phyloP scores from a whole-genome alignment of 2,797 vertebrate genomes.

The Triplophysa yarkandensis region DNA sequence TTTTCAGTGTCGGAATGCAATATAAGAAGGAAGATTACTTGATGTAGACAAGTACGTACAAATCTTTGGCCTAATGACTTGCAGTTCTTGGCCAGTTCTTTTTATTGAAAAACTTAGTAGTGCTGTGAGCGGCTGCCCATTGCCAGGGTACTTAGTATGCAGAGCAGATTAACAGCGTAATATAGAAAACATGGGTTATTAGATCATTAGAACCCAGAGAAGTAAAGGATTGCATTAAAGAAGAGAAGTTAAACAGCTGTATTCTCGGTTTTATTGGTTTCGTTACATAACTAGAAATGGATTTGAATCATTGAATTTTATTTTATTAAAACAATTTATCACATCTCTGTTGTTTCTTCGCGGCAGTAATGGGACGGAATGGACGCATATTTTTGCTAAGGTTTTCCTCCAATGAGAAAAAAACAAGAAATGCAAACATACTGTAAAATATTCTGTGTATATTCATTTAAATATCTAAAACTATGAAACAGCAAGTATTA shows the following conservation, averaged over 20 bases:
- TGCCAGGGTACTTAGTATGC: background rate
- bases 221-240: background rate
- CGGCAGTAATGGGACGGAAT: background rate
- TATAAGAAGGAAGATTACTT: background rate
- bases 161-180: background rate
- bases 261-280: background rate
- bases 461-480: too few species aligned
- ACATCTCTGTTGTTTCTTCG: background rate
- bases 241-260: background rate
- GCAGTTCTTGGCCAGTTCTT: background rate
- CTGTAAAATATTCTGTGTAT: too few species aligned
- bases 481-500: background rate
- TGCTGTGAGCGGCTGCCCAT: background rate
- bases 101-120: background rate
- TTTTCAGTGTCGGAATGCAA: too few species aligned
- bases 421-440: too few species aligned
- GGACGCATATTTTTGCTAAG: background rate
- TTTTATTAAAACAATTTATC: background rate
- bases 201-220: background rate
- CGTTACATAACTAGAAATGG: background rate
- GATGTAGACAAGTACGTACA: too few species aligned
- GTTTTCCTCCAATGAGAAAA: background rate
- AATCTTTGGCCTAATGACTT: background rate
- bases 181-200: background rate
- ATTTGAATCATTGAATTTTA: background rate